Percentiles rank a stretch among this genome's conserved stretches.
phyloP scores from a whole-genome alignment of 2,797 vertebrate species.

The Mormyrops attenuatus region DNA sequence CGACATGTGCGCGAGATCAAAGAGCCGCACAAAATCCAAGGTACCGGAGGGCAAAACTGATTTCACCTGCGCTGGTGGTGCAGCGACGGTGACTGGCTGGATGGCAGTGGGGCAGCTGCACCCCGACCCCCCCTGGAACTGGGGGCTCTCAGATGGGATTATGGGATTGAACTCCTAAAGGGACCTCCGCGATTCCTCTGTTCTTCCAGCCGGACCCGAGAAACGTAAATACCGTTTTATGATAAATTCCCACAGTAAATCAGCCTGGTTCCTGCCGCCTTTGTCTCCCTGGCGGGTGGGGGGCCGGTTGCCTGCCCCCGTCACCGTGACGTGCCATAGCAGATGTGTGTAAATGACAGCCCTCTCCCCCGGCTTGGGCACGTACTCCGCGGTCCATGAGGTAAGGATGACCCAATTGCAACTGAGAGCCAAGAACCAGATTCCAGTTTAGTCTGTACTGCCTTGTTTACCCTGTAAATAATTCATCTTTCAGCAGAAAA shows the following conservation, averaged over 20 bases:
- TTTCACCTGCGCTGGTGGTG: slow-evolving; percentile 47
- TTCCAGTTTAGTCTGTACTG: slow-evolving; percentile 56
- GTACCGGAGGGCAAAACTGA: slow-evolving; percentile 32
- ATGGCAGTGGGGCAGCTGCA: slow-evolving; percentile 28
- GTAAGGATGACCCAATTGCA: slow-evolving; percentile 50
- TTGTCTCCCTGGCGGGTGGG: slow-evolving; percentile 51
- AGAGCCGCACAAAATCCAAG: slow-evolving; percentile 45
- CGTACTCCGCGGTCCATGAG: slow-evolving; percentile 50
- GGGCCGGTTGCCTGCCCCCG: slow-evolving; percentile 15
- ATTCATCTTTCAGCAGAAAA: slow-evolving; percentile 56
- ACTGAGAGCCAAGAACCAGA: slow-evolving; percentile 47
- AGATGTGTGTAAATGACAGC: slow-evolving; percentile 8
- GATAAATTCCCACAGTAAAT: slow-evolving; percentile 51
- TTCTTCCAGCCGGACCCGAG: slow-evolving; percentile 43
- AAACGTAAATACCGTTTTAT: slow-evolving; percentile 52
- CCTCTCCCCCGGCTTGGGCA: slow-evolving; percentile 33
- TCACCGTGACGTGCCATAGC: slow-evolving; percentile 33
- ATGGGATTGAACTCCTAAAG: slow-evolving; percentile 54
- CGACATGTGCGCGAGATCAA: slow-evolving; percentile 49
- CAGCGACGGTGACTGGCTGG: slow-evolving; percentile 17
- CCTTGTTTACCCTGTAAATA: slow-evolving; percentile 68
- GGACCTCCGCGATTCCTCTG: slow-evolving; percentile 52
- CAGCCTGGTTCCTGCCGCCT: slow-evolving; percentile 37
- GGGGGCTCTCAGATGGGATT: slow-evolving; percentile 53
- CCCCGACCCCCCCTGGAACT: slow-evolving; percentile 46